Base-by-base conservation (phyloP, 2,797 vertebrate genomes). In the Arvicola amphibius region DNA sequence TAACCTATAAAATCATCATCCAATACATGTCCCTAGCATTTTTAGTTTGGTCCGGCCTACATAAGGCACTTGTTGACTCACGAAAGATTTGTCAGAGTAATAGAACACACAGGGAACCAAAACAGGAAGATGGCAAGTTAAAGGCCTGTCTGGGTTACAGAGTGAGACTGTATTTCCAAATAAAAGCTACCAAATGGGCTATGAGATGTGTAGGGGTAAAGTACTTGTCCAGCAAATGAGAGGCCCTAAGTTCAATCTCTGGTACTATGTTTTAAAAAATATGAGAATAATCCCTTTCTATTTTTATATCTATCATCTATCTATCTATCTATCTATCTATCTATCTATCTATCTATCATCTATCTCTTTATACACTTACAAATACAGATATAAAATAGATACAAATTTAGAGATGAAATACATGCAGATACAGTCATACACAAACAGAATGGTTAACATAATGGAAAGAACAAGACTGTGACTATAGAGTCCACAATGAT, bases 301-400 rank as follows among this genome's bases (percentile, higher is more conserved):
- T 84, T 14, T n/a, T 8, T 80, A 2, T n/a, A 19, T n/a, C 11
- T 80, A 4, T 40, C 6, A 4, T 40, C 6, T n/a, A 48, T 2
- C 34, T 40, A 43, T 40, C 59, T 67, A 11, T 77, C 56, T 73
- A 10, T 80, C 27, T 51, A 25, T 23, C 16, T 46, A 8, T 83
- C 25, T 61, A 23, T 61, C 59, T 61, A 25, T 29, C 16, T 79
- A 3, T 34, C 13, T n/a, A 48, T 1, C 32, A 48, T 1, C 32
- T 40, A 51, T 29, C 40, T 74, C 4, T 86, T 51, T 19, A 88
- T 17, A 79, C 27, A 71, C 4, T 25, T 29, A 88, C 2, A 96
- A 37, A 90, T 81, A 94, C 56, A 95, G 92, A 32, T 81, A 48
- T 34, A 67, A 67, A 90, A 34, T 87, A 69, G 43, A 53, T 40